Percentiles rank a stretch among this genome's conserved stretches.
These are phyloP conservation scores for Buathra laborator DNA, from an alignment of 2,888 invertebrate genomes.

Conservation along the genomic window DNA sequence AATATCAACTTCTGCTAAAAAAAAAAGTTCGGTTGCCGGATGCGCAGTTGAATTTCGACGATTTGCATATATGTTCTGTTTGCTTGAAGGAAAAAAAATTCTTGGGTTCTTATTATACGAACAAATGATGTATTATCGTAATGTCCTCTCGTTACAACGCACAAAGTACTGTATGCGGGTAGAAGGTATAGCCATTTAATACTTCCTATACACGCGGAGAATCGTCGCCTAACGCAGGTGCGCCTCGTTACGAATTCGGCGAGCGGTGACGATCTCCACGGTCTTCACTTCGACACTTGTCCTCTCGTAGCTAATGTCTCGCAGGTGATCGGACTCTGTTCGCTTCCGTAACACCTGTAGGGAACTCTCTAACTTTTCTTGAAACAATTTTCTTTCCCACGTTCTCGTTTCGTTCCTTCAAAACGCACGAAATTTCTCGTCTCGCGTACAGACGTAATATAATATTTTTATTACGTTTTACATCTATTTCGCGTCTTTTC, in stretches of 20 bases:
- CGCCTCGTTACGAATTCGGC: neutral
- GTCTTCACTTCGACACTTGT: conserved; percentile 32
- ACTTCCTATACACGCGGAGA: conserved; percentile 17
- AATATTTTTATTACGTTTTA: neutral
- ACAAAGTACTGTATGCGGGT: conserved; percentile 30
- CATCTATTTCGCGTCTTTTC: too few species aligned
- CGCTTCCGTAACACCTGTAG: conserved; percentile 78
- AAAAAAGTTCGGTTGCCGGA: too few species aligned
- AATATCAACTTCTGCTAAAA: too few species aligned
- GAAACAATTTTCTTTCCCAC: conserved; percentile 69
- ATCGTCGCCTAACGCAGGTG: conserved; percentile 60
- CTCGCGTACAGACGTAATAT: neutral
- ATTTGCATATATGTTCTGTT: neutral
- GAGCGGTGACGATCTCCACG: conserved; percentile 1
- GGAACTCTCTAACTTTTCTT: conserved; percentile 13
- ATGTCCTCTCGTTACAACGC: conserved; percentile 4
- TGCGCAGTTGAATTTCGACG: neutral
- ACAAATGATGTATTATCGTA: neutral
- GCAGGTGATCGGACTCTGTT: conserved; percentile 75
- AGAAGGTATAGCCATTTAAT: neutral
- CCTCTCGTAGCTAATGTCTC: conserved; percentile 45
- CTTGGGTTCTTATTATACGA: neutral
- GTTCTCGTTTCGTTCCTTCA: neutral
- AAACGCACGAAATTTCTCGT: neutral
- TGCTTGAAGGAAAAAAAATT: neutral